Base-by-base conservation (phyloP, 2,113 vertebrate species). In the Chamaetylas fuelleborni region DNA sequence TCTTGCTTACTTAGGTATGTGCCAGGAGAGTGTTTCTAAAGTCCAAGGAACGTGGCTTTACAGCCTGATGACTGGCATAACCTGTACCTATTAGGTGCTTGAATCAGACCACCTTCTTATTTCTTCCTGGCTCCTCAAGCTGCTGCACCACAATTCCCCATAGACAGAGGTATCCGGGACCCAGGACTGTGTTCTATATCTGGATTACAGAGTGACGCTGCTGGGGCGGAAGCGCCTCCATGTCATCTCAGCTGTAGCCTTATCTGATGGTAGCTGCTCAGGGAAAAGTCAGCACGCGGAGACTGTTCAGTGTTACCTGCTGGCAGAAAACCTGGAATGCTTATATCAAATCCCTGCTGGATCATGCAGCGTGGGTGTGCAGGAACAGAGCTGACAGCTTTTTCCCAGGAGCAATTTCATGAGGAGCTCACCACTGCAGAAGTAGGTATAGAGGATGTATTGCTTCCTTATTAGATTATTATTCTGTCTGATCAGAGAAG, bases 121-220 rank as follows among this genome's bases (percentile, higher is more conserved):
- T 8, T 12, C 3, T 74, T 16, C 28, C 11, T 57, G 31, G 8
- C 19, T 90, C 19, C 26, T 73, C 1, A 0, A 2, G 0, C 15
- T 67, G 56, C 57, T 48, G 50, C 23, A 15, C 24, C 0, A 0
- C 12, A 13, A 1, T 57, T 4, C 67, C n/a, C 22, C 24, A 3
- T 28, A 10, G 38, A 34, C 51, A 64, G 43, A 81, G 31, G 26
- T 31, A 19, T 29, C 22, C 31, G 11, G 3, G n/a, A 66, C 24
- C 19, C 24, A 10, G 5, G 2, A 0, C 42, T 48, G 38, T 0
- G 0, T 45, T 86, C 66, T 22, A 3, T 5, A 3, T 4, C 50
- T 78, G 36, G 11, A 23, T 34, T 74, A 24, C 29, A 42, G 40
- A 60, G 38, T 5, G 56, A 29, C 0, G 2, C 19, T 2, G 0